Conservation (phyloP, 2,888 invertebrate species). For the Creontiades dilutus region DNA sequence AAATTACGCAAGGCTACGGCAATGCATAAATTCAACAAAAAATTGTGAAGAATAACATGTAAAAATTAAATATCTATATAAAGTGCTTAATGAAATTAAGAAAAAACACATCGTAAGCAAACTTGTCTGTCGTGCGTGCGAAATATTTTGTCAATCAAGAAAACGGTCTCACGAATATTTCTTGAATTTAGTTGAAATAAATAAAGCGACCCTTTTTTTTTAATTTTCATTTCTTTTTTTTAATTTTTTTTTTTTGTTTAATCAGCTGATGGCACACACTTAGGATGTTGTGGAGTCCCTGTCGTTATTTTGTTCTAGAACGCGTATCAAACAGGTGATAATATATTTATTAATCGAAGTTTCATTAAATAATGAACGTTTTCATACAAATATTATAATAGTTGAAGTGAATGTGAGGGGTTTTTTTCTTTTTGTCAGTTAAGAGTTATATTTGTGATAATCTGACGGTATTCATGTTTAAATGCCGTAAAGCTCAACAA, state of each 20-base stretch:
- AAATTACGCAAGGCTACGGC: constrained; percentile 53
- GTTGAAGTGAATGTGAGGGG: neutral
- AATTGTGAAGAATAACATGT: constrained; percentile 55
- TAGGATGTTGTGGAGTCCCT: constrained; percentile 57
- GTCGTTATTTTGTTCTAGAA: constrained; percentile 40
- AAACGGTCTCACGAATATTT: neutral
- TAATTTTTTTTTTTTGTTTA: constrained; percentile 5
- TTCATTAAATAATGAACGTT: constrained; percentile 3
- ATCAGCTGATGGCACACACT: constrained; percentile 76
- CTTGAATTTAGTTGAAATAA: constrained; percentile 46
- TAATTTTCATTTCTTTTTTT: neutral
- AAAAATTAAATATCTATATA: constrained; percentile 51
- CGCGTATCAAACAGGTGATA: neutral
- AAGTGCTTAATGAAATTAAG: constrained; percentile 50
- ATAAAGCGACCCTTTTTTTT: constrained; percentile 47
- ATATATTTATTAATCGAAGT: constrained; percentile 23
- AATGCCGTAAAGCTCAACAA: constrained; percentile 88
- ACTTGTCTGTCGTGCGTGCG: constrained; percentile 70
- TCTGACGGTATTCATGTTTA: constrained; percentile 78
- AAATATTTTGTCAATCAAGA: constrained; percentile 48
- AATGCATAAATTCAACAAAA: constrained; percentile 64
- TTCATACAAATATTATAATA: neutral
- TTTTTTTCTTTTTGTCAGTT: constrained; percentile 41
- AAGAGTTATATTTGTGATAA: constrained; percentile 2
- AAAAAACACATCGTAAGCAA: constrained; percentile 55